Evolutionary conservation across 2,888 invertebrate species (phyloP).

Genomic region (Pammene fasciana): DNA sequence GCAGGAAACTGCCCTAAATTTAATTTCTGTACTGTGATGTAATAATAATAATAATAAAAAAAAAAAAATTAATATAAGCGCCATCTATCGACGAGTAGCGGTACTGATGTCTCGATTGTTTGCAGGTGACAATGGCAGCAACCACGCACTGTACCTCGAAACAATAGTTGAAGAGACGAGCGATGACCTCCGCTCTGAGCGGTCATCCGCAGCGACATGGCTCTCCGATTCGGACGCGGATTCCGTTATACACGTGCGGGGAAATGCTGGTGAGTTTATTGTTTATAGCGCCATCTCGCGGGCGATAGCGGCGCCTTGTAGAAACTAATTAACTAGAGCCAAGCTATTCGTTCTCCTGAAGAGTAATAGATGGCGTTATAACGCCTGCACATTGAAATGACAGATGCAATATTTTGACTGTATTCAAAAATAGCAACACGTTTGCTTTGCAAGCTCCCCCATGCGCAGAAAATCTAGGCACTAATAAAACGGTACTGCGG

Average conservation of each 20-base stretch:
- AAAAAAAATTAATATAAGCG: constrained; percentile 47
- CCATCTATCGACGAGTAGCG: constrained; percentile 56
- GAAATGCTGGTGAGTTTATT: constrained; percentile 63
- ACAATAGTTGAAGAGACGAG: constrained; percentile 95
- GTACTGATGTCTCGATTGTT: constrained; percentile 46
- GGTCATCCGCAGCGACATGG: constrained; percentile 85
- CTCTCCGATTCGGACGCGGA: constrained; percentile 91
- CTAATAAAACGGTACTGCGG: constrained; percentile 8
- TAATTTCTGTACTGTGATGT: no score
- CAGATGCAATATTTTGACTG: constrained; percentile 20
- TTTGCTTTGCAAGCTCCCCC: constrained; percentile 11
- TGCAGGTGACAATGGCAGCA: constrained; percentile 77
- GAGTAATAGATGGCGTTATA: constrained; percentile 33
- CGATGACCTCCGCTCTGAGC: constrained; percentile 90
- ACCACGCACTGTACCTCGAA: constrained; percentile 89
- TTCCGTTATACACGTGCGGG: constrained; percentile 89
- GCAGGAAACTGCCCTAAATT: no score
- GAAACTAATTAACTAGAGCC: background rate
- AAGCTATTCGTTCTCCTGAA: background rate
- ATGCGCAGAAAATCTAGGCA: background rate
- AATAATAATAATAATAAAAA: no score
- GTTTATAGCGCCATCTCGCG: constrained; percentile 62
- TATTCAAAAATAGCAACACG: constrained; percentile 14
- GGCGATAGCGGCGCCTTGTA: constrained; percentile 49
- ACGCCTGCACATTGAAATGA: background rate